Percentiles rank a stretch among this genome's conserved stretches.
These are phyloP conservation scores for Oreochromis grahami DNA, from an alignment of 2,797 vertebrate genomes.

Conservation along the genomic window DNA sequence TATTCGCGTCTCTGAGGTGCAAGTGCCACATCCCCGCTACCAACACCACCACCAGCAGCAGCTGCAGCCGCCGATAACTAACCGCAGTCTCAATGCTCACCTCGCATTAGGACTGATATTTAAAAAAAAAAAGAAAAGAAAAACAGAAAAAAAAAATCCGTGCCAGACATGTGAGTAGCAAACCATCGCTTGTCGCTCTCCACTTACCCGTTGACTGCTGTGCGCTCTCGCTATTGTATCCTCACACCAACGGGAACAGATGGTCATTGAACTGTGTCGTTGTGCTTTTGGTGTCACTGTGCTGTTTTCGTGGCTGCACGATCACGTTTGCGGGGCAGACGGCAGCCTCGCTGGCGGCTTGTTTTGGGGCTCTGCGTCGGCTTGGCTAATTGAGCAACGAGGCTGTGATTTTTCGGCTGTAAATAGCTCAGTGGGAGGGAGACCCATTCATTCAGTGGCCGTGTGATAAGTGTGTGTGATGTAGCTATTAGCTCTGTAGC, in stretches of 20 bases:
- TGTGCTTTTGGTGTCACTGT: slow-evolving; percentile 35
- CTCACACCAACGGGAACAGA: slow-evolving; percentile 10
- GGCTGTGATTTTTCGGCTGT: neutral
- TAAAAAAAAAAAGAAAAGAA: neutral
- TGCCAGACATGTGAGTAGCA: slow-evolving; percentile 84
- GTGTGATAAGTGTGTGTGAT: neutral
- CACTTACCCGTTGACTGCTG: slow-evolving; percentile 36
- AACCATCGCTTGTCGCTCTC: slow-evolving; percentile 62
- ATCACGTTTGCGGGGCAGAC: slow-evolving; percentile 9
- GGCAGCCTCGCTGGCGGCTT: slow-evolving; percentile 11
- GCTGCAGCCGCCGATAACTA: slow-evolving; percentile 42
- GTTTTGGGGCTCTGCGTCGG: slow-evolving; percentile 30
- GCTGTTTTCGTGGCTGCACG: slow-evolving; percentile 3
- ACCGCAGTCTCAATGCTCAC: slow-evolving; percentile 59
- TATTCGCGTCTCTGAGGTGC: slow-evolving; percentile 40
- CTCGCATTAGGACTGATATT: slow-evolving; percentile 54
- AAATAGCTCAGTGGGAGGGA: neutral
- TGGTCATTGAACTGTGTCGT: slow-evolving; percentile 35
- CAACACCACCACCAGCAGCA: slow-evolving; percentile 21
- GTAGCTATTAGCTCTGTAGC: slow-evolving; percentile 29
- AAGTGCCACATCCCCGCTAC: slow-evolving; percentile 49
- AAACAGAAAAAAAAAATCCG: slow-evolving; percentile 25
- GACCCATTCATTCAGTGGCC: neutral
- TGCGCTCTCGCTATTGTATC: slow-evolving; percentile 24
- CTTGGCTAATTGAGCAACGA: slow-evolving; percentile 16